Percentiles rank a stretch among this genome's conserved stretches.
phyloP scores from a whole-genome alignment of 2,113 vertebrate species.

The Tauraco erythrolophus region DNA sequence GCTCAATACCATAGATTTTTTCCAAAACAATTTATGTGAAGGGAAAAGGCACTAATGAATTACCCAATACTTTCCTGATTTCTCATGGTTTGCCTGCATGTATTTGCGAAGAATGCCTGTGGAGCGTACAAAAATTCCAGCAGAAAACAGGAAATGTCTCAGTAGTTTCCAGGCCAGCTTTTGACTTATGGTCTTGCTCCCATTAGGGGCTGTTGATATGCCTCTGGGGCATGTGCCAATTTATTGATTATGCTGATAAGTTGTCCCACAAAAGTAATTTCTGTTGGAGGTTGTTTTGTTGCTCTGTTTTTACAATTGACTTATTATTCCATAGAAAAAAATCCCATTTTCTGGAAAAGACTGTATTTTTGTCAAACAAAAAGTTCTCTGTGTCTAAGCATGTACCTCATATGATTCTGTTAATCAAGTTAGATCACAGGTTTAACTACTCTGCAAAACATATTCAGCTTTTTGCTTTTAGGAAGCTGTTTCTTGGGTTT shows the following conservation, averaged over 20 bases:
- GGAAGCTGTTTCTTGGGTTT: background rate
- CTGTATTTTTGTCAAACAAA: background rate
- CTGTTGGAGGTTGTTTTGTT: background rate
- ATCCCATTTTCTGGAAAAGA: background rate
- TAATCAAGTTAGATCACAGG: background rate
- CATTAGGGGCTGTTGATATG: background rate
- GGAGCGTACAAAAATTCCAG: background rate
- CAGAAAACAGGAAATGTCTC: background rate
- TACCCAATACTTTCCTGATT: background rate
- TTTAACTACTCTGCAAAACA: background rate
- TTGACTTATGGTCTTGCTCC: background rate
- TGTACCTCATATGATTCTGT: background rate
- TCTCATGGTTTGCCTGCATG: background rate
- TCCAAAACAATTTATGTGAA: background rate
- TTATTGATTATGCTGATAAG: conserved; percentile 12
- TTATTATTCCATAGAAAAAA: background rate
- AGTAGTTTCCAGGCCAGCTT: background rate
- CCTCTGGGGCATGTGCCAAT: background rate
- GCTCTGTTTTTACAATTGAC: background rate
- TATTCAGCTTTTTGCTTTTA: background rate
- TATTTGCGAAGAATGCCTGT: background rate
- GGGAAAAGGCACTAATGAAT: background rate
- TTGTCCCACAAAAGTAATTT: background rate
- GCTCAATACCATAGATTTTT: background rate
- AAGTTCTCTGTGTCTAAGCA: background rate